Evolutionary conservation across 2,113 vertebrate genomes (phyloP).

Genomic region (Pseudorasbora parva): DNA sequence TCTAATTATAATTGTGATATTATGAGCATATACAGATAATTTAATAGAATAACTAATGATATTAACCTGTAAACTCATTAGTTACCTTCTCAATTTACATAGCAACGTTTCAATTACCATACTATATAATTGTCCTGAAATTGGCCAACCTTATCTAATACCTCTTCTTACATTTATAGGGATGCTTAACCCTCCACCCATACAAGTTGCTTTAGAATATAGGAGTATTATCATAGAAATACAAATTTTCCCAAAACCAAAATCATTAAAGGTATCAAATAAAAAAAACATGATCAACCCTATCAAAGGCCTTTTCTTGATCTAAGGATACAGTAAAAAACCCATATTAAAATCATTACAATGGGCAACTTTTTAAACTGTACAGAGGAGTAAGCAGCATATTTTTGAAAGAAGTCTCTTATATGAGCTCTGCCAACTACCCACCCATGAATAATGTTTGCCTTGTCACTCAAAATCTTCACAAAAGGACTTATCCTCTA

Average conservation of each 20-base stretch:
- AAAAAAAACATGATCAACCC: too few species aligned
- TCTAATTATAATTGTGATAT: neutral
- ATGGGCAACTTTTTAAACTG: too few species aligned
- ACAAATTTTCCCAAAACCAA: neutral
- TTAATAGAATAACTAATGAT: neutral
- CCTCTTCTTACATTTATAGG: neutral
- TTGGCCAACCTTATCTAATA: neutral
- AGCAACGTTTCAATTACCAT: neutral
- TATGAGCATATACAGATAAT: neutral
- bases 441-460: too few species aligned
- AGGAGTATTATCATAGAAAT: neutral
- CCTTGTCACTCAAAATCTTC: too few species aligned
- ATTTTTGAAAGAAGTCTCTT: too few species aligned
- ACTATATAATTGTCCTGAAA: neutral
- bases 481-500: too few species aligned
- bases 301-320: too few species aligned
- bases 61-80: neutral
- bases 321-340: too few species aligned
- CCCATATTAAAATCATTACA: too few species aligned
- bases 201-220: neutral
- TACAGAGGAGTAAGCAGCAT: too few species aligned
- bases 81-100: neutral
- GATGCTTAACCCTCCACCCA: neutral
- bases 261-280: too few species aligned
- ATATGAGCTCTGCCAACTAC: too few species aligned